phyloP scores from a whole-genome alignment of 2,888 invertebrate species.

The Scaptomyza cyrtandrae region DNA sequence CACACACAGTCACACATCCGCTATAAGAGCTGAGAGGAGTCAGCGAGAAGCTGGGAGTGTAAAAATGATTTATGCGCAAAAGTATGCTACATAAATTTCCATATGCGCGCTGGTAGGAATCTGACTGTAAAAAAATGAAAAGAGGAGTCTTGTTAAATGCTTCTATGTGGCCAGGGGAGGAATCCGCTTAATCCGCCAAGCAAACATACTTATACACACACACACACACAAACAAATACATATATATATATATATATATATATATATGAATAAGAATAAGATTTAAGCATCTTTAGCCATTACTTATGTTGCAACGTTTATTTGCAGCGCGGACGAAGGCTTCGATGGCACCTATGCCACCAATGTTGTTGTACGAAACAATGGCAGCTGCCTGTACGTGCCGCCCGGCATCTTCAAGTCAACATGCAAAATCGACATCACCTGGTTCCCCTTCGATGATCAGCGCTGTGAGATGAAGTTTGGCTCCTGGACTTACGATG shows the following conservation, averaged over 20 bases:
- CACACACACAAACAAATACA: slow-evolving; percentile 3
- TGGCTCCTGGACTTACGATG: slow-evolving; percentile 99
- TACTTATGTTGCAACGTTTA: slow-evolving; percentile 32
- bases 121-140: slow-evolving; percentile 39
- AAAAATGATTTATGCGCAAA: slow-evolving; percentile 64
- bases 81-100: slow-evolving; percentile 64
- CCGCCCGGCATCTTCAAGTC: slow-evolving; percentile 99
- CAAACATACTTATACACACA: neutral
- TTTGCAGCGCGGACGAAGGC: slow-evolving; percentile 97
- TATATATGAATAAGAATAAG: neutral
- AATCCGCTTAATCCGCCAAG: slow-evolving; percentile 28
- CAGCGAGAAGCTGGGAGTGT: slow-evolving; percentile 42
- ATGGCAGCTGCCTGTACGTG: slow-evolving; percentile 97
- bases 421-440: slow-evolving; percentile 99
- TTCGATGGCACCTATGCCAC: slow-evolving; percentile 99
- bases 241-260: neutral
- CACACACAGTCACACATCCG: slow-evolving; percentile 1
- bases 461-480: slow-evolving; percentile 99
- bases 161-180: slow-evolving; percentile 38
- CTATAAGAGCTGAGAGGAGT: neutral
- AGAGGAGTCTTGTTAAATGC: slow-evolving; percentile 51
- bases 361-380: slow-evolving; percentile 97
- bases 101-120: slow-evolving; percentile 43
- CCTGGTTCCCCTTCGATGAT: slow-evolving; percentile 99
- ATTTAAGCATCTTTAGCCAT: slow-evolving; percentile 27